A percentile compares a stretch with the other conserved stretches of the same genome.
Evolutionary conservation across 2,888 invertebrate genomes (phyloP).

Genomic region (Heliconius cydno): DNA sequence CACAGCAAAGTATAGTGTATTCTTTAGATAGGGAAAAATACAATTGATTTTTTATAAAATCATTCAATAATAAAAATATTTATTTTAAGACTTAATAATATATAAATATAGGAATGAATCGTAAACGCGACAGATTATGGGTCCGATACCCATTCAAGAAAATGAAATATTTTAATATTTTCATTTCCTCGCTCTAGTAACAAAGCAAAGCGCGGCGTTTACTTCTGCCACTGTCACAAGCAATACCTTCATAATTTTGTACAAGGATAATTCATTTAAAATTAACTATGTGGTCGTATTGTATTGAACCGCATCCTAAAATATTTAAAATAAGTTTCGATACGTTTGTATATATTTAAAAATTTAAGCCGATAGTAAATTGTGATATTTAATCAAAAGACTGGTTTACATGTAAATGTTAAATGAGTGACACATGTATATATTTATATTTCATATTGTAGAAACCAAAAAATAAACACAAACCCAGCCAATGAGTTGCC

Average conservation of each 20-base stretch:
- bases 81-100: too few species aligned
- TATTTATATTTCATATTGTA: constrained; percentile 14
- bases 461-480: constrained; percentile 27
- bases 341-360: neutral
- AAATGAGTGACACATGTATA: constrained; percentile 17
- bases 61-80: too few species aligned
- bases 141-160: too few species aligned
- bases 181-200: too few species aligned
- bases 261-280: neutral
- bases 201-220: too few species aligned
- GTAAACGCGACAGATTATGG: neutral
- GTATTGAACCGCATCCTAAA: neutral
- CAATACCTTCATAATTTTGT: neutral
- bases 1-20: too few species aligned
- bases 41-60: too few species aligned
- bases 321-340: neutral
- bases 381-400: constrained; percentile 5
- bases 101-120: neutral
- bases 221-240: too few species aligned
- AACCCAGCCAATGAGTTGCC: constrained; percentile 30
- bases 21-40: too few species aligned
- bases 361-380: neutral
- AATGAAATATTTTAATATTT: too few species aligned
- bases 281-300: neutral
- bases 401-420: constrained; percentile 16